A percentile compares a stretch with the other conserved stretches of the same genome.
phyloP scores from a whole-genome alignment of 2,797 vertebrate species.

The Oreortyx pictus region DNA sequence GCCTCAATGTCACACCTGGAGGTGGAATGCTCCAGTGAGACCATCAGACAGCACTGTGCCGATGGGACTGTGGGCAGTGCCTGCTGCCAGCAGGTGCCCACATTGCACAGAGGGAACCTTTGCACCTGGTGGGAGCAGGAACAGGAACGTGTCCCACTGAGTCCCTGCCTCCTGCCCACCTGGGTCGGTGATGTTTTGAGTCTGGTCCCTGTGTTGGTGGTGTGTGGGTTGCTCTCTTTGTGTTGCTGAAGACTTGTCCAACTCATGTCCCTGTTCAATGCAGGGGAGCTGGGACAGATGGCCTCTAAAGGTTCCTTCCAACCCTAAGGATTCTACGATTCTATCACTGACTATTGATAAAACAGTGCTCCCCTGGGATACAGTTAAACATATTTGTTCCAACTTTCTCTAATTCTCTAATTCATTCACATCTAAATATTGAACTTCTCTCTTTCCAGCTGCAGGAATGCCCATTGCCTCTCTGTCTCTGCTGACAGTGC shows the following conservation, averaged over 20 bases:
- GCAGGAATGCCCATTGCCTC: not conserved
- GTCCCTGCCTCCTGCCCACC: too few relatives aligned
- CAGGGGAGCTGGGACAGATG: too few relatives aligned
- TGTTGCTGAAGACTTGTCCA: not conserved
- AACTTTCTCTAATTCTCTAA: not conserved
- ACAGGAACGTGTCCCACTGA: too few relatives aligned
- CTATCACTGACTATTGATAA: too few relatives aligned
- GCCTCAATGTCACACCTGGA: accelerated
- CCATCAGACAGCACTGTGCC: accelerated
- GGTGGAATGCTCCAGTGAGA: not conserved
- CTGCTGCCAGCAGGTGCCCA: not conserved
- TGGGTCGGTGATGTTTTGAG: not conserved
- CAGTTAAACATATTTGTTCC: not conserved
- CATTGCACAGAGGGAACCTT: too few relatives aligned
- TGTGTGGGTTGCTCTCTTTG: too few relatives aligned
- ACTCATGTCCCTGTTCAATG: too few relatives aligned
- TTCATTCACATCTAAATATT: not conserved
- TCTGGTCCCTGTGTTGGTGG: not conserved
- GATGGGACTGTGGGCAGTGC: accelerated
- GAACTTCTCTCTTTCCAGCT: accelerated
- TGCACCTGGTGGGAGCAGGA: too few relatives aligned
- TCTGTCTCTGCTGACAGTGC: not conserved
- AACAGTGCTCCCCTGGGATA: not conserved
- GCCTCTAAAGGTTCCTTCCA: too few relatives aligned
- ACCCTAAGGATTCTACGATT: too few relatives aligned